These are phyloP conservation scores for Drosophila kuntzei DNA, from an alignment of 2,888 invertebrate genomes.

Conservation along the genomic window DNA sequence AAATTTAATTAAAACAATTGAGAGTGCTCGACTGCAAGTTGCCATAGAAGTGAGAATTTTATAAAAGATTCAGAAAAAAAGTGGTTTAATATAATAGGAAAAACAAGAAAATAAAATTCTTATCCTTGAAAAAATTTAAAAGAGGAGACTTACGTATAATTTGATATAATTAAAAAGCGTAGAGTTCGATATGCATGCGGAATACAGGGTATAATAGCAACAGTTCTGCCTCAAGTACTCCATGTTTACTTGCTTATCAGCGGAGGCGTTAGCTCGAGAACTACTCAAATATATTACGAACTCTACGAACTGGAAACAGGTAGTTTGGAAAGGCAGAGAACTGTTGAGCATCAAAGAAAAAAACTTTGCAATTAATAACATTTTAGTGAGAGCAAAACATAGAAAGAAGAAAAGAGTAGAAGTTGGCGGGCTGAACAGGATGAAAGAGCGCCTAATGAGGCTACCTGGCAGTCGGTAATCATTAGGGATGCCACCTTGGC, in stretches of 20 bases:
- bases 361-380: slow-evolving; percentile 43
- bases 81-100: background rate
- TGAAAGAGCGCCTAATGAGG: slow-evolving; percentile 38
- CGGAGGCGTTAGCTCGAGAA: slow-evolving; percentile 39
- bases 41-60: background rate
- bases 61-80: background rate
- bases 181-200: background rate
- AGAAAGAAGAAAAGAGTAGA: background rate
- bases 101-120: background rate
- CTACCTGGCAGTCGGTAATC: slow-evolving; percentile 34
- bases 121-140: background rate
- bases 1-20: slow-evolving; percentile 53
- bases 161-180: background rate
- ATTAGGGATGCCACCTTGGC: slow-evolving; percentile 32
- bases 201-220: slow-evolving; percentile 24
- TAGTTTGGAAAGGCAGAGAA: background rate
- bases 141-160: background rate
- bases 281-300: slow-evolving; percentile 32
- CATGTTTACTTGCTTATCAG: slow-evolving; percentile 11
- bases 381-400: slow-evolving; percentile 16
- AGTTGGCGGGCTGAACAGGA: background rate
- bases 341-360: slow-evolving; percentile 18
- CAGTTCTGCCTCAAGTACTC: slow-evolving; percentile 4
- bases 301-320: slow-evolving; percentile 21
- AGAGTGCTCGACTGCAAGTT: background rate